Conservation (phyloP, 2,797 vertebrate genomes). For the Euthynnus affinis region DNA sequence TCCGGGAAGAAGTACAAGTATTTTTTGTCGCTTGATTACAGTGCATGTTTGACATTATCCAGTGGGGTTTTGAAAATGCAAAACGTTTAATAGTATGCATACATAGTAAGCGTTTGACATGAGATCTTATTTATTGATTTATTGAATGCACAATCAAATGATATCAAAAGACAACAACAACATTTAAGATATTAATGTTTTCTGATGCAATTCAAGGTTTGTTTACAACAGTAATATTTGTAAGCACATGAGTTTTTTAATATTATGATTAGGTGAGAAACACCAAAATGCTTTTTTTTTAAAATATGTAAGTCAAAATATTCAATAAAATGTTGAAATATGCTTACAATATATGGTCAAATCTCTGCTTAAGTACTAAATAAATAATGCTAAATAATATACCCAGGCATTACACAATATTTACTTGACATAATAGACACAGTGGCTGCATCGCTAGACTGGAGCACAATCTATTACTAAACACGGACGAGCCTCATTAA, state of each 20-base stretch:
- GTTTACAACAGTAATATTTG: not conserved
- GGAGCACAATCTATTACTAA: constrained; percentile 19
- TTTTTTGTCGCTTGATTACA: not conserved
- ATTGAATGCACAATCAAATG: not conserved
- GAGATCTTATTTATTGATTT: not conserved
- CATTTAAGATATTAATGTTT: not conserved
- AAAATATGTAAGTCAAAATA: not conserved
- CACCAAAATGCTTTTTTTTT: not conserved
- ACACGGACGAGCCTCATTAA: constrained; percentile 52
- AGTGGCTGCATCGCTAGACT: not conserved
- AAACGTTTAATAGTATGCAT: not conserved
- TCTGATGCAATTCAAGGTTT: constrained; percentile 1
- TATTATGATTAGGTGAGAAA: not conserved
- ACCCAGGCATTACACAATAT: constrained; percentile 1
- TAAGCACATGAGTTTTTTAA: not conserved
- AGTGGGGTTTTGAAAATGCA: not conserved
- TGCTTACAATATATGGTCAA: not conserved
- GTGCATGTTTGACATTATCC: not conserved
- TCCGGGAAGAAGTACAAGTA: not conserved
- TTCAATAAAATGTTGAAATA: not conserved
- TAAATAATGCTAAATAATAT: not conserved
- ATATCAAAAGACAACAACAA: not conserved
- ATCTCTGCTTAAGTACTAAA: not conserved
- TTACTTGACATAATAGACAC: constrained; percentile 2
- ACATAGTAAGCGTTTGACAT: not conserved